These are phyloP conservation scores for Clavelina lepadiformis DNA, from an alignment of 23 tunicate genomes.

Conservation along the genomic window DNA sequence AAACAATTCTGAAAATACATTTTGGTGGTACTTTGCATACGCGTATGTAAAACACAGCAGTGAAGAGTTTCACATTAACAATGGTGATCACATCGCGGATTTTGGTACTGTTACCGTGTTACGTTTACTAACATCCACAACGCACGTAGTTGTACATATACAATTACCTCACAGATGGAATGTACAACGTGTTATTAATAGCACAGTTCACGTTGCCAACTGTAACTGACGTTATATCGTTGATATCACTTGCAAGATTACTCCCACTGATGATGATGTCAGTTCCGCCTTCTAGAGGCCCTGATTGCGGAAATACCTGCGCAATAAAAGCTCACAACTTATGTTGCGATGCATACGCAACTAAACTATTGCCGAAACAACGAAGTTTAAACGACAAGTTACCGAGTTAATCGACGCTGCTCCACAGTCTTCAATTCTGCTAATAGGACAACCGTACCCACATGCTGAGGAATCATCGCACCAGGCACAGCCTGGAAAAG, in stretches of 20 bases:
- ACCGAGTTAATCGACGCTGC: slow-evolving; percentile 9
- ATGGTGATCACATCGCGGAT: too few species aligned
- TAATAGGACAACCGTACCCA: neutral
- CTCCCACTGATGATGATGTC: slow-evolving; percentile 1
- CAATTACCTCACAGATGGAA: slow-evolving; percentile 7
- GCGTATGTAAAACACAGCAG: too few species aligned
- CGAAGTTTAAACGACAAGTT: too few species aligned
- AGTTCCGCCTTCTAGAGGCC: slow-evolving; percentile 21
- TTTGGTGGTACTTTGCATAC: too few species aligned
- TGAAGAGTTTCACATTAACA: too few species aligned
- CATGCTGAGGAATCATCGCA: neutral
- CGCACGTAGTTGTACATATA: too few species aligned
- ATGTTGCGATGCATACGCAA: too few species aligned
- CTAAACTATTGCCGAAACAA: too few species aligned
- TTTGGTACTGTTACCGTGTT: too few species aligned
- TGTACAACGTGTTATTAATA: neutral
- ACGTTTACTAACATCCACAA: too few species aligned
- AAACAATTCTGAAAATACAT: slow-evolving; percentile 13
- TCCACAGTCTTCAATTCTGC: slow-evolving; percentile 1
- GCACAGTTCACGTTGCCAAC: slow-evolving; percentile 5
- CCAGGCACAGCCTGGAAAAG: slow-evolving; percentile 11
- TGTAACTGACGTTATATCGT: slow-evolving; percentile 1
- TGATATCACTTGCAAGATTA: slow-evolving; percentile 6
- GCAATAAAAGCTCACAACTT: too few species aligned
- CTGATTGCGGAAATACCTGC: too few species aligned